Conservation (phyloP, 1,140 invertebrate species). For the Hesperophylax magnus region DNA sequence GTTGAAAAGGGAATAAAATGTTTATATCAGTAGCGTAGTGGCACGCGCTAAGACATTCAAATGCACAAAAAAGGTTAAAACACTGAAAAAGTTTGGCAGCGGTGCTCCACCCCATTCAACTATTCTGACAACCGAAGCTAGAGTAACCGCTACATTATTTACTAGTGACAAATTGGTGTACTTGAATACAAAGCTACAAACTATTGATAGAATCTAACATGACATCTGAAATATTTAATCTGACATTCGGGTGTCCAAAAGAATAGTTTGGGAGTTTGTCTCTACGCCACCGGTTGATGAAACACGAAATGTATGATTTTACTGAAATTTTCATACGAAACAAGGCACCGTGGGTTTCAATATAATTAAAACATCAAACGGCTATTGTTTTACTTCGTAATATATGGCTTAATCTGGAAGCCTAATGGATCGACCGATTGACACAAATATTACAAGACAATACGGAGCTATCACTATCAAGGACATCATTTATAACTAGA, state of each 20-base stretch:
- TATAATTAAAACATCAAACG: constrained; percentile 23
- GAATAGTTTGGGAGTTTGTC: not conserved
- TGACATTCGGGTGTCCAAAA: not conserved
- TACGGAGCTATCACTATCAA: not conserved
- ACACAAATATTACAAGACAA: constrained; percentile 20
- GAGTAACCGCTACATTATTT: too few relatives aligned
- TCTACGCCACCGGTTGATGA: too few relatives aligned
- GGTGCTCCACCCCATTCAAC: too few relatives aligned
- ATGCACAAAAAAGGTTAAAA: too few relatives aligned
- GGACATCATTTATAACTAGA: not conserved
- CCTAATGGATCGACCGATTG: constrained; percentile 17
- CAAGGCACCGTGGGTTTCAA: not conserved
- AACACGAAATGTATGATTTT: too few relatives aligned
- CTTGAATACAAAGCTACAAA: too few relatives aligned
- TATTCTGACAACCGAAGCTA: too few relatives aligned
- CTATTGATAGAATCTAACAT: too few relatives aligned
- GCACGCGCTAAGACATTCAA: too few relatives aligned
- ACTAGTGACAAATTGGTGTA: too few relatives aligned
- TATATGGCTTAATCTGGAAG: constrained; percentile 10
- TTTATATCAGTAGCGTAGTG: too few relatives aligned
- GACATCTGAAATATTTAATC: not conserved
- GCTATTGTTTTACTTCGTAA: constrained; percentile 3
- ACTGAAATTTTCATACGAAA: not conserved
- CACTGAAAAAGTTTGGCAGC: too few relatives aligned
- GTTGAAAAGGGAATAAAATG: not conserved